Evolutionary conservation across 2,797 vertebrate genomes (phyloP).

Genomic region (Myotis daubentonii): DNA sequence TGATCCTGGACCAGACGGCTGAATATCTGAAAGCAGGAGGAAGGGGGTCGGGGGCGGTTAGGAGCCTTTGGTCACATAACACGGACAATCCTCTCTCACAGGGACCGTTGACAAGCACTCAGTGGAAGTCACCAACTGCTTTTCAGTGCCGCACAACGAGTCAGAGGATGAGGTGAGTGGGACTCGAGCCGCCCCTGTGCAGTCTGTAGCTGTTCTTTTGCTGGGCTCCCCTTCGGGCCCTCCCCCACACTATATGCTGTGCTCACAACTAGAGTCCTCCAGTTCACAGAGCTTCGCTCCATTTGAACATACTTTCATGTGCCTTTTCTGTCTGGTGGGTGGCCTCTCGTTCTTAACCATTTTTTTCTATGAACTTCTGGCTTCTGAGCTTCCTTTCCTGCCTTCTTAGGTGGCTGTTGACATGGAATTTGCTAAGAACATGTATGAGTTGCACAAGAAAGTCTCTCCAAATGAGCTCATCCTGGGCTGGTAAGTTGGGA

Average conservation of each 20-base stretch:
- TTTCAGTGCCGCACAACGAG: conserved; percentile 99
- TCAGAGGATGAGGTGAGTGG: conserved; percentile 96
- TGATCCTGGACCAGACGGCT: background rate
- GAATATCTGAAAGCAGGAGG: background rate
- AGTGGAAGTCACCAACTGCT: conserved; percentile 98
- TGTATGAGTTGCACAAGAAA: conserved; percentile 99
- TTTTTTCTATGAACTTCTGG: background rate
- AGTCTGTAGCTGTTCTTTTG: fast-evolving
- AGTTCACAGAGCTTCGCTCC: background rate
- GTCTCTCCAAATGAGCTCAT: conserved; percentile 98
- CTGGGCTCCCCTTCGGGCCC: background rate
- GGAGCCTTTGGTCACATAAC: background rate
- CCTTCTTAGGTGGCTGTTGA: conserved; percentile 95
- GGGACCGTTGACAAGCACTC: conserved; percentile 97
- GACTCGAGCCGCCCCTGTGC: background rate
- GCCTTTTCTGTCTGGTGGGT: background rate
- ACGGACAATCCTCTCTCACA: conserved; percentile 70
- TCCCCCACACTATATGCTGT: background rate
- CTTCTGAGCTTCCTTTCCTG: conserved; percentile 39
- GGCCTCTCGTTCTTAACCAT: background rate
- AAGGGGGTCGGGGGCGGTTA: background rate
- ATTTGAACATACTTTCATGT: fast-evolving
- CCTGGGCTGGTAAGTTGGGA: conserved; percentile 92
- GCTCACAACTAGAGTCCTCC: background rate
- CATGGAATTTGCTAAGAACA: conserved; percentile 99